Percentiles rank a stretch among this genome's conserved stretches.
Evolutionary conservation across 2,888 invertebrate genomes (phyloP).

Genomic region (Agapostemon virescens): DNA sequence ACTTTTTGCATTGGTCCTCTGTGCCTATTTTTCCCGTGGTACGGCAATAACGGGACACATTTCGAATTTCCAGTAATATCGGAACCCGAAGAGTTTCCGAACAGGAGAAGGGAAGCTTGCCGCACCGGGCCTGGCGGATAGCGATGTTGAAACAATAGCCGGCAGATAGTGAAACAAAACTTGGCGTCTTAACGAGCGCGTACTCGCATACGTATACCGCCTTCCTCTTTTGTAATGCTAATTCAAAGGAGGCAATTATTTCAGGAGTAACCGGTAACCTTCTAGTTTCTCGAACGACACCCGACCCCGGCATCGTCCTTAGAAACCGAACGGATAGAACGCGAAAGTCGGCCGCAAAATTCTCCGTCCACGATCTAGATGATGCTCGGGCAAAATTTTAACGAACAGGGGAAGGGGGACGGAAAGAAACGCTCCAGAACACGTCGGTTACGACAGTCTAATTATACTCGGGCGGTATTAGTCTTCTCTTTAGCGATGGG

Average conservation of each 20-base stretch:
- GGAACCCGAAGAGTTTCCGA: constrained; percentile 33
- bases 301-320: constrained; percentile 26
- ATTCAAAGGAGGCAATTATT: constrained; percentile 73
- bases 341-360: constrained; percentile 38
- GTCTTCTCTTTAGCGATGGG: constrained; percentile 17
- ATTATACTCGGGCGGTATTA: constrained; percentile 25
- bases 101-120: constrained; percentile 45
- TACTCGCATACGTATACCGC: constrained; percentile 61
- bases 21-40: neutral
- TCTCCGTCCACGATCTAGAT: constrained; percentile 14
- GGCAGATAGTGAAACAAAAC: constrained; percentile 62
- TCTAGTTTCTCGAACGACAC: constrained; percentile 52
- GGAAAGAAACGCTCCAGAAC: constrained; percentile 22
- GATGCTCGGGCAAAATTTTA: constrained; percentile 18
- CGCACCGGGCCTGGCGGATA: constrained; percentile 54
- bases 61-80: constrained; percentile 51
- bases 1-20: neutral
- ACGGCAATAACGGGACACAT: constrained; percentile 38
- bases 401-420: constrained; percentile 18
- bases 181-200: constrained; percentile 63
- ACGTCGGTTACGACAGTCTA: constrained; percentile 22
- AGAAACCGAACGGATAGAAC: constrained; percentile 30
- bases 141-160: constrained; percentile 66
- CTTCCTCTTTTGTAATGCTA: constrained; percentile 75
- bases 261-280: constrained; percentile 60